These are phyloP conservation scores for Ornithoptera alexandrae DNA, from an alignment of 2,888 invertebrate species.

Conservation along the genomic window DNA sequence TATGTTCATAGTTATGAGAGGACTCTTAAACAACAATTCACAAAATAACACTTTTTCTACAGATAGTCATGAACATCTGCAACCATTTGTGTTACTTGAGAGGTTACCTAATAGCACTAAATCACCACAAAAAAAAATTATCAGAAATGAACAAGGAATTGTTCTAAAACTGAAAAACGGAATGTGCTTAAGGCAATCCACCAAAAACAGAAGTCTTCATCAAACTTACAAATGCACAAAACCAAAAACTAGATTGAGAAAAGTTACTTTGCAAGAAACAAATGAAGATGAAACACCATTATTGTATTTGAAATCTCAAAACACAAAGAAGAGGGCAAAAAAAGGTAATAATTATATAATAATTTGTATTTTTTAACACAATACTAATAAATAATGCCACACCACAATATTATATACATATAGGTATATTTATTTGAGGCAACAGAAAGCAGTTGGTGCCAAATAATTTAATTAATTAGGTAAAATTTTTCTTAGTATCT, in stretches of 20 bases:
- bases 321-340: too few relatives aligned
- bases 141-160: background rate
- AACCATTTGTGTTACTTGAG: slow-evolving; percentile 44
- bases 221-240: background rate
- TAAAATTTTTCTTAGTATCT: too few relatives aligned
- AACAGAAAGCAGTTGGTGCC: too few relatives aligned
- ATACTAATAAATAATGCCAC: too few relatives aligned
- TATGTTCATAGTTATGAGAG: too few relatives aligned
- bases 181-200: background rate
- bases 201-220: background rate
- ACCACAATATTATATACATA: too few relatives aligned
- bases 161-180: background rate
- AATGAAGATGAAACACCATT: slow-evolving; percentile 28
- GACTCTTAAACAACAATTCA: background rate
- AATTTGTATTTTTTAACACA: too few relatives aligned
- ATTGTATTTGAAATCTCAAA: slow-evolving; percentile 4
- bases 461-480: too few relatives aligned
- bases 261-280: background rate
- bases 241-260: too few relatives aligned
- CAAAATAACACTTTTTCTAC: background rate
- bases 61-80: slow-evolving; percentile 40
- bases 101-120: slow-evolving; percentile 26
- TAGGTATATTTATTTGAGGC: too few relatives aligned
- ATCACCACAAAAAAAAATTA: background rate
- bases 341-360: too few relatives aligned